Percentiles rank a stretch among this genome's conserved stretches.
Conservation (phyloP, 2,888 invertebrate species). For the Hirudinaria manillensis region DNA sequence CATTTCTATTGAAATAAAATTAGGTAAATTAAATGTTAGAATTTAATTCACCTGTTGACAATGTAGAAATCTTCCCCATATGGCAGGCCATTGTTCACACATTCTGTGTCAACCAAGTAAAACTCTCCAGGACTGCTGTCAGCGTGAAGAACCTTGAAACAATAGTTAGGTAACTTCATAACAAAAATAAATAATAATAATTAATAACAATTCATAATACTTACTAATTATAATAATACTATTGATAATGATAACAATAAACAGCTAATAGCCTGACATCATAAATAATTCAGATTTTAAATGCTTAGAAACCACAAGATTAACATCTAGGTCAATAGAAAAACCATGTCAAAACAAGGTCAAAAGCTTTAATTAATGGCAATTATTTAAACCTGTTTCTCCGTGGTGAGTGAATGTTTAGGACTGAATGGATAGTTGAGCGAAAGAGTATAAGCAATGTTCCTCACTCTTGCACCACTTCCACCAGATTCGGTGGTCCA, state of each 20-base stretch:
- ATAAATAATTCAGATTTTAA: too few species aligned
- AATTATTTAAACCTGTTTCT: constrained; percentile 62
- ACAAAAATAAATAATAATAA: not conserved
- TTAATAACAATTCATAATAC: not conserved
- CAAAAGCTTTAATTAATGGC: not conserved
- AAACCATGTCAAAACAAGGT: too few species aligned
- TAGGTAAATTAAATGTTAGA: not conserved
- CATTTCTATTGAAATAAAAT: not conserved
- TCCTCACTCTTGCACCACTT: constrained; percentile 55
- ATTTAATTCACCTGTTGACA: constrained; percentile 54
- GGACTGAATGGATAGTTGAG: constrained; percentile 82
- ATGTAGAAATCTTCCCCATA: constrained; percentile 91
- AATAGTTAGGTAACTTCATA: not conserved
- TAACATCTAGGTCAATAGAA: too few species aligned
- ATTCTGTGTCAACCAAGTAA: constrained; percentile 81
- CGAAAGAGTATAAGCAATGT: constrained; percentile 74
- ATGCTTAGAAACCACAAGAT: too few species aligned
- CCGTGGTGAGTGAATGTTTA: constrained; percentile 78
- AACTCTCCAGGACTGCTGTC: constrained; percentile 65
- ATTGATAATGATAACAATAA: too few species aligned
- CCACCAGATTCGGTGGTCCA: constrained; percentile 68
- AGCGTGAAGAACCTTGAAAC: constrained; percentile 38
- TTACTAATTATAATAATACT: too few species aligned
- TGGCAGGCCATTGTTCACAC: constrained; percentile 80
- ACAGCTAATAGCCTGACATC: too few species aligned